Evolutionary conservation across 2,113 vertebrate species (phyloP).

Genomic region (Alouatta palliata): DNA sequence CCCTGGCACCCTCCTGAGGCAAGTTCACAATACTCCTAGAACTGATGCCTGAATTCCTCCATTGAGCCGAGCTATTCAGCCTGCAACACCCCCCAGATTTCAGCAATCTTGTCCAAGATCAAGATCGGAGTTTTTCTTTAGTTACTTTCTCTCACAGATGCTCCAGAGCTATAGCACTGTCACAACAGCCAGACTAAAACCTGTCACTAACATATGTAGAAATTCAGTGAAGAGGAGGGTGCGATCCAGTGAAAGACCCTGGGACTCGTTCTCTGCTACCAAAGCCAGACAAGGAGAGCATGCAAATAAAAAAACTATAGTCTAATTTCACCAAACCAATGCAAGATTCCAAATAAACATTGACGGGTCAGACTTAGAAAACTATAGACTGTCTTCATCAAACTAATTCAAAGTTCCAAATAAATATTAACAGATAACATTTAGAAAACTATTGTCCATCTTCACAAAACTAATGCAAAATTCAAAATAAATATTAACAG

Average conservation of each 20-base stretch:
- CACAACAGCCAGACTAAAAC: not conserved
- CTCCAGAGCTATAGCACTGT: not conserved
- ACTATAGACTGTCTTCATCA: not conserved
- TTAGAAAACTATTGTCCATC: not conserved
- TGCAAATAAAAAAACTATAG: no score
- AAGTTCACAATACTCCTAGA: not conserved
- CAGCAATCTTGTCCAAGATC: not conserved
- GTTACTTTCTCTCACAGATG: not conserved
- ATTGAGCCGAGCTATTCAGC: not conserved
- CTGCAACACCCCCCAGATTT: not conserved
- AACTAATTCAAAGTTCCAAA: not conserved
- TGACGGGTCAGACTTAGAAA: no score
- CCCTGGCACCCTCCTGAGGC: not conserved
- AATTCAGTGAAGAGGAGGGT: not conserved
- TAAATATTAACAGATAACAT: not conserved
- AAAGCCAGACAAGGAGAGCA: not conserved
- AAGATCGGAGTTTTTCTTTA: not conserved
- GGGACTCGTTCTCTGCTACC: not conserved
- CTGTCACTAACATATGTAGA: not conserved
- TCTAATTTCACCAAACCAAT: no score
- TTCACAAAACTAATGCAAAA: not conserved
- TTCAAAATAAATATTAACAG: not conserved
- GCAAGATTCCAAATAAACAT: no score
- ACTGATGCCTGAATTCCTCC: not conserved
- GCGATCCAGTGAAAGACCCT: not conserved